Evolutionary conservation across 2,797 vertebrate genomes (phyloP), one percentile per base, ranked within the genome.

Genomic region (Ctenopoma kingsleyae): DNA sequence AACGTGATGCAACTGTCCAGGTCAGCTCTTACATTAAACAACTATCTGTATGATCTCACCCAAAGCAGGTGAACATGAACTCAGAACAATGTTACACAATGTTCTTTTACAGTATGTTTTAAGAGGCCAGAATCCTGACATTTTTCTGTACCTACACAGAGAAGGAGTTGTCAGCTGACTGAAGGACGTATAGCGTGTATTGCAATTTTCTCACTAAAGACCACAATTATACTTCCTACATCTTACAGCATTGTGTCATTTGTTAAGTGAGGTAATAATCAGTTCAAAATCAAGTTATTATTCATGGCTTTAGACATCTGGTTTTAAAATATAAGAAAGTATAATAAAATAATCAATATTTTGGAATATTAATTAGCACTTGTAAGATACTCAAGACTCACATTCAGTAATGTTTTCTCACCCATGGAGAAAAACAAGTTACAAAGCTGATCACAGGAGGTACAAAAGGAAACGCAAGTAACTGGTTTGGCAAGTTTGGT

Each of bases 401-500:
- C 48, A 27, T 25, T 63, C 1, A 52, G 25, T 0, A 1, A 11
- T 2, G 9, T n/a, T 59, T 17, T 52, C 6, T 12, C 6, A 10
- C 13, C 27, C 1, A 9, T 4, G 11, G 5, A 51, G 40, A 56
- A 70, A 44, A n/a, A 62, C 19, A 35, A 9, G 7, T 15, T 41
- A 22, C 8, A 58, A 59, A 43, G 25, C 36, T 64, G 19, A 70
- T 27, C 0, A 2, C 4, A n/a, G 15, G 46, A 20, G 12, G n/a
- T 0, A 44, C 6, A 19, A n/a, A 44, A 44, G 60, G 58, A 48
- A 13, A 55, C n/a, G 3, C 1, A 9, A 50, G 20, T 41, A 77
- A 82, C 82, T 30, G 51, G 80, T 81, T 70, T 51, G 16, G 30
- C 43, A 51, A 25, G 68, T 76, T 57, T 23, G 5, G 3, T 20